Percentiles rank a stretch among this genome's conserved stretches.
These are phyloP conservation scores for Tipula helvola DNA, from an alignment of 2,888 invertebrate genomes.

Conservation along the genomic window DNA sequence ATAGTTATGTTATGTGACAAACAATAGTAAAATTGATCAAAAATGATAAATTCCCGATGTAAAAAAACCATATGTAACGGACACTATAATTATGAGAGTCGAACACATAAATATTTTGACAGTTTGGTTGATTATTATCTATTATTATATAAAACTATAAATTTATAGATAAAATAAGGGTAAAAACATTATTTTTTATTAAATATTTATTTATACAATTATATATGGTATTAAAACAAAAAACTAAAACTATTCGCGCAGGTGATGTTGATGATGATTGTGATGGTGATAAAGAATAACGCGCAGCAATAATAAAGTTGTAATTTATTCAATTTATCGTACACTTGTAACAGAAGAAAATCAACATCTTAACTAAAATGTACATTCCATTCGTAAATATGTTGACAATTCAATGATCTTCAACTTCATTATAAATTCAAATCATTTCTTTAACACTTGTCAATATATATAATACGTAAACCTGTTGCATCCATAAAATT, in stretches of 20 bases:
- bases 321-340: not conserved
- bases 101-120: not conserved
- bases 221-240: not conserved
- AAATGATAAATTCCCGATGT: not conserved
- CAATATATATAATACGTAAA: not conserved
- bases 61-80: not conserved
- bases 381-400: not conserved
- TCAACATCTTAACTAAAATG: not conserved
- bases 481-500: not conserved
- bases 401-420: not conserved
- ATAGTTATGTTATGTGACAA: not conserved
- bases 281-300: not conserved
- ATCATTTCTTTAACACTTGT: conserved; percentile 4
- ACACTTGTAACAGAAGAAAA: not conserved
- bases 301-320: not conserved
- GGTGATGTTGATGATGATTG: not conserved
- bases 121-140: not conserved
- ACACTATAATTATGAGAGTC: not conserved
- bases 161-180: not conserved
- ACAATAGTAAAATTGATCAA: not conserved
- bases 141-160: not conserved
- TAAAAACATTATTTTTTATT: not conserved
- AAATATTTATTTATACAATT: not conserved
- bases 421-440: not conserved
- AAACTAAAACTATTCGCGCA: not conserved